Conservation (phyloP, 2,797 vertebrate genomes). For the Pogonophryne albipinna region DNA sequence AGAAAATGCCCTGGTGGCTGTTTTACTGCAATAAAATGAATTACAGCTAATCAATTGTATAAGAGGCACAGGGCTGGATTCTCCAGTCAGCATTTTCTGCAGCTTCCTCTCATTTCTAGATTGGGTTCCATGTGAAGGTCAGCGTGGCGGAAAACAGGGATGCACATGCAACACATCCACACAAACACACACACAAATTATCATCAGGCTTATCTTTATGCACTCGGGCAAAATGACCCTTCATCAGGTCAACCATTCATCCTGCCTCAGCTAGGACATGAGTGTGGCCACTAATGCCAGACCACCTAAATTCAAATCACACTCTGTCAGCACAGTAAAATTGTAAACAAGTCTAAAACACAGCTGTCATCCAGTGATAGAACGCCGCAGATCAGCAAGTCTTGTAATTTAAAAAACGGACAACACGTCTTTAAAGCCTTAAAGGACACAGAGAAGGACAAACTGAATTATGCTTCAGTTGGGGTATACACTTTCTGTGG, state of each 20-base stretch:
- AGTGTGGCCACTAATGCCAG: slow-evolving; percentile 27
- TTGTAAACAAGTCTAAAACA: slow-evolving; percentile 14
- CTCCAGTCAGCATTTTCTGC: slow-evolving; percentile 77
- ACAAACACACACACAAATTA: slow-evolving; percentile 29
- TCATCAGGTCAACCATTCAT: slow-evolving; percentile 49
- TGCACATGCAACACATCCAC: slow-evolving; percentile 13
- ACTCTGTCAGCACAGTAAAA: slow-evolving; percentile 17
- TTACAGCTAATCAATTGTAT: slow-evolving; percentile 78
- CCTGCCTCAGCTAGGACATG: slow-evolving; percentile 27
- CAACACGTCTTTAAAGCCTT: not conserved
- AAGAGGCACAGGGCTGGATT: slow-evolving; percentile 55
- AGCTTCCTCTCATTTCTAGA: slow-evolving; percentile 75
- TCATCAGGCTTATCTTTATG: slow-evolving; percentile 42
- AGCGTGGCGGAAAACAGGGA: slow-evolving; percentile 59
- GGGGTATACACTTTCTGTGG: not conserved
- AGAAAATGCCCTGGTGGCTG: slow-evolving; percentile 60
- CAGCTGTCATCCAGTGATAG: slow-evolving; percentile 28
- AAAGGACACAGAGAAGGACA: slow-evolving; percentile 35
- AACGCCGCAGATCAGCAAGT: not conserved
- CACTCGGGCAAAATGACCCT: slow-evolving; percentile 44
- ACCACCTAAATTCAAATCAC: slow-evolving; percentile 31
- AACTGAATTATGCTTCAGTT: slow-evolving; percentile 23
- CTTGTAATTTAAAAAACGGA: slow-evolving; percentile 9
- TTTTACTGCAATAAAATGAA: slow-evolving; percentile 77
- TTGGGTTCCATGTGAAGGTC: slow-evolving; percentile 83